Percentiles rank a stretch among this genome's conserved stretches.
phyloP scores from a whole-genome alignment of 2,888 invertebrate species.

The Chymomyza amoena region DNA sequence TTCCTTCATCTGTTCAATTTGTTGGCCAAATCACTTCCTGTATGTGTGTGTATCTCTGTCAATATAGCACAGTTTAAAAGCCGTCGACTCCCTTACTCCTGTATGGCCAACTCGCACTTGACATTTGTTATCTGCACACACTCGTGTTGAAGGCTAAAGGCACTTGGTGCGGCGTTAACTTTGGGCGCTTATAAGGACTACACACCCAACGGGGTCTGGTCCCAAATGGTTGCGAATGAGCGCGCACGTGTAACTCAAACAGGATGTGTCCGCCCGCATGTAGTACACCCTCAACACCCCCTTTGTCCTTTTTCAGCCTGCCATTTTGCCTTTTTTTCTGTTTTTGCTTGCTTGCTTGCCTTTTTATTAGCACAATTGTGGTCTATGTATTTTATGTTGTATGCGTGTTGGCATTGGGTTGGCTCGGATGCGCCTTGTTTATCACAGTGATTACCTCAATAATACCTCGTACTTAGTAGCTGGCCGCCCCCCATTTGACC shows the following conservation, averaged over 20 bases:
- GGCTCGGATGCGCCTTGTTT: constrained; percentile 15
- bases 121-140: constrained; percentile 10
- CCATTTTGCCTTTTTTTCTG: constrained; percentile 4
- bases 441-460: constrained; percentile 22
- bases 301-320: neutral
- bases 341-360: neutral
- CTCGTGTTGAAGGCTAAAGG: neutral
- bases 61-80: constrained; percentile 16
- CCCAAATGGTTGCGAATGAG: neutral
- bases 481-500: neutral
- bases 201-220: constrained; percentile 1
- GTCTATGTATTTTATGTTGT: constrained; percentile 8
- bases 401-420: neutral
- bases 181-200: constrained; percentile 11
- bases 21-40: constrained; percentile 21
- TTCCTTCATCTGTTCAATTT: constrained; percentile 20
- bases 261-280: neutral
- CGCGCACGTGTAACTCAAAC: constrained; percentile 9
- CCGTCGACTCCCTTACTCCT: neutral
- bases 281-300: neutral
- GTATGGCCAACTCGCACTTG: constrained; percentile 4
- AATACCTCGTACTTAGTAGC: constrained; percentile 11
- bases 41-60: neutral
- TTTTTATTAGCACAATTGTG: constrained; percentile 7
- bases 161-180: neutral